Conservation (phyloP, 2,113 vertebrate genomes). For the Albula goreensis region DNA sequence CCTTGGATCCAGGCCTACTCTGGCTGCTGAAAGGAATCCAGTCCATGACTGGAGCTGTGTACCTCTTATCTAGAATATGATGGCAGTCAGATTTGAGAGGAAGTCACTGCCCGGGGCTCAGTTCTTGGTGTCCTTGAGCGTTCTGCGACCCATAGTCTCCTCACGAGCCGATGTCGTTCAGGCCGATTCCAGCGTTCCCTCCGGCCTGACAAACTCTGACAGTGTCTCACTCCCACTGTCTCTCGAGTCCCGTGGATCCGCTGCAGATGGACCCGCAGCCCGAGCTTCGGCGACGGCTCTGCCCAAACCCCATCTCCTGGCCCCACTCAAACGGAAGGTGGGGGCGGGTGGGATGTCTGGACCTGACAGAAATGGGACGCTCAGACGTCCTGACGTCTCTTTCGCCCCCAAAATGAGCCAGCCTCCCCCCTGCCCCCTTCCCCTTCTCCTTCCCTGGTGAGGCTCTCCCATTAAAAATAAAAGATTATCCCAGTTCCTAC, state of each 20-base stretch:
- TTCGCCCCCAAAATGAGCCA: background rate
- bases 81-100: background rate
- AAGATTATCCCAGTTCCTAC: conserved; percentile 11
- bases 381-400: background rate
- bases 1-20: too few relatives aligned
- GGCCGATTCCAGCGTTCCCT: background rate
- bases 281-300: background rate
- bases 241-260: background rate
- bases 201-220: background rate
- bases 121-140: background rate
- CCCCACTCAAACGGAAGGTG: background rate
- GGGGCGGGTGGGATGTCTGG: background rate
- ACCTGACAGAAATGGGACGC: background rate
- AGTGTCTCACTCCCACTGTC: background rate
- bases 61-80: too few relatives aligned
- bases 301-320: background rate
- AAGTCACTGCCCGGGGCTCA: background rate
- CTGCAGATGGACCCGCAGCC: background rate
- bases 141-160: background rate
- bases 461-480: conserved; percentile 19
- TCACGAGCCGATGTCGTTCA: background rate
- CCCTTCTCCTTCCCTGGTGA: background rate
- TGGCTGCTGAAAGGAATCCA: too few relatives aligned
- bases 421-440: background rate
- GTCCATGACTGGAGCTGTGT: too few relatives aligned